Evolutionary conservation across 2,888 invertebrate genomes (phyloP).

Genomic region (Oxyteleia sp.): DNA sequence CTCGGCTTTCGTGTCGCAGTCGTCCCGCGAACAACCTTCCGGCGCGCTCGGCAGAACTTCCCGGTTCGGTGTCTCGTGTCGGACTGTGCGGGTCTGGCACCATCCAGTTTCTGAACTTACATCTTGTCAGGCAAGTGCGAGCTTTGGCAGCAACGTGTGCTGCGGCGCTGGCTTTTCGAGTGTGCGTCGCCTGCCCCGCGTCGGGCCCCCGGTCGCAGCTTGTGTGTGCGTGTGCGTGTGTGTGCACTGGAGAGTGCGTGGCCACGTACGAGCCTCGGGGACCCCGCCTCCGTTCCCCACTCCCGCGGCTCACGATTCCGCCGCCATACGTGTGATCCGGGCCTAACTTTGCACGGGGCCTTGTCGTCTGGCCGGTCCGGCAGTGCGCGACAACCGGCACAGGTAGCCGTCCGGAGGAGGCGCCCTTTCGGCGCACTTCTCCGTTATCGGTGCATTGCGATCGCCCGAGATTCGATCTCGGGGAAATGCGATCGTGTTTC

Average conservation of each 20-base stretch:
- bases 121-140: slow-evolving; percentile 87
- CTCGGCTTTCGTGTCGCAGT: neutral
- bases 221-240: too few species aligned
- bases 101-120: slow-evolving; percentile 87
- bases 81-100: slow-evolving; percentile 86
- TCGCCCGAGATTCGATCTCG: slow-evolving; percentile 46
- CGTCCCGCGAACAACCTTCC: neutral
- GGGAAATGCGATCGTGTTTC: slow-evolving; percentile 26
- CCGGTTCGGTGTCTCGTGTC: slow-evolving; percentile 87
- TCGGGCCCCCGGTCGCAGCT: too few species aligned
- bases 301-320: slow-evolving; percentile 67
- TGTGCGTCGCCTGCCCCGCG: slow-evolving; percentile 89
- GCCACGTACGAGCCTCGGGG: slow-evolving; percentile 85
- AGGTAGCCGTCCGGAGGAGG: slow-evolving; percentile 18
- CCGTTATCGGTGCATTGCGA: slow-evolving; percentile 41
- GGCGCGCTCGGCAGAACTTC: slow-evolving; percentile 79
- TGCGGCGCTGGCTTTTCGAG: slow-evolving; percentile 88
- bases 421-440: slow-evolving; percentile 41
- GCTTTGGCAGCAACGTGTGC: slow-evolving; percentile 88
- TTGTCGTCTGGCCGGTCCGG: slow-evolving; percentile 32
- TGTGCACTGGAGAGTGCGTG: slow-evolving; percentile 88
- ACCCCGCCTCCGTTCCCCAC: slow-evolving; percentile 80
- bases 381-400: slow-evolving; percentile 32
- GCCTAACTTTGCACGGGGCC: slow-evolving; percentile 61
- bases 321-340: slow-evolving; percentile 77